A percentile compares a stretch with the other conserved stretches of the same genome.
These are phyloP conservation scores for Dryobates pubescens DNA, from an alignment of 2,797 vertebrate species.

Conservation along the genomic window DNA sequence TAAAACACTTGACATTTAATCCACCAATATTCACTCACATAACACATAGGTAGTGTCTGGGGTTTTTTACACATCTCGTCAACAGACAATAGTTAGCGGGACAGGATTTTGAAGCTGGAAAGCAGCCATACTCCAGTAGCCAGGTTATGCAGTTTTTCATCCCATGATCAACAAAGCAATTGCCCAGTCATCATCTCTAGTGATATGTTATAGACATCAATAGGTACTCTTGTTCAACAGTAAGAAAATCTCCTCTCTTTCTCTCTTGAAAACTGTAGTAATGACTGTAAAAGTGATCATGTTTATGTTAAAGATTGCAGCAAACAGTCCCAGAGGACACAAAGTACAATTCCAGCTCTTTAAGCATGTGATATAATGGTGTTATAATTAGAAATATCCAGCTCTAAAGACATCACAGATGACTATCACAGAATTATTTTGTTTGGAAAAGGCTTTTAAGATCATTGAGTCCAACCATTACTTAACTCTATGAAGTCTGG, in stretches of 20 bases:
- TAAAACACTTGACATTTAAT: neutral
- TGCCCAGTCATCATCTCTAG: neutral
- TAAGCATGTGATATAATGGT: neutral
- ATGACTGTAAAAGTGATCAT: neutral
- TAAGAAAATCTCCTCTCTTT: neutral
- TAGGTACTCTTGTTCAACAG: neutral
- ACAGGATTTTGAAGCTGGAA: neutral
- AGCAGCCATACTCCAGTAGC: neutral
- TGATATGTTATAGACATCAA: neutral
- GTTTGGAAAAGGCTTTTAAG: too few species aligned
- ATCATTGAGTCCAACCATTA: too few species aligned
- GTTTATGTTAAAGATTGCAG: neutral
- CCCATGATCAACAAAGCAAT: neutral
- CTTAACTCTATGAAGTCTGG: too few species aligned
- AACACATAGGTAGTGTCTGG: neutral
- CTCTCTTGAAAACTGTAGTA: neutral
- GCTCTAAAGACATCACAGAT: neutral
- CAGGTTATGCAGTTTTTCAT: neutral
- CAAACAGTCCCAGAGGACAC: neutral
- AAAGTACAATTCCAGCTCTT: neutral
- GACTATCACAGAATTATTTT: neutral
- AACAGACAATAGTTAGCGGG: neutral
- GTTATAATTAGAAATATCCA: neutral
- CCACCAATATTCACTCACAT: neutral
- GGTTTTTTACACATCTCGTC: neutral